These are phyloP conservation scores for Apamea epomidion DNA, from an alignment of 2,888 invertebrate genomes.

Conservation along the genomic window DNA sequence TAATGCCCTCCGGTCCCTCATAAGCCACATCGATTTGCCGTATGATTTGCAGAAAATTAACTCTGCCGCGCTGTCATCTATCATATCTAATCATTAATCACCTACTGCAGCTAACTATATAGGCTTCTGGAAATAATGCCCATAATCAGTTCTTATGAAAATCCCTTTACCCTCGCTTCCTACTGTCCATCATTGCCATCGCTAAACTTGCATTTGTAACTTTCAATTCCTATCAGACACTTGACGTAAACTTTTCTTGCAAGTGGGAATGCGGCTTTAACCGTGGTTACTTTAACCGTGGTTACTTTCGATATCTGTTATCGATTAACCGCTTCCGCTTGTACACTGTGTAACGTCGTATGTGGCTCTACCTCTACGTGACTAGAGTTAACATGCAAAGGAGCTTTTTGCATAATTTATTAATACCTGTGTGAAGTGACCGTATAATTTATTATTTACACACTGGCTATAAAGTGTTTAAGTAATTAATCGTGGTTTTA, in stretches of 20 bases:
- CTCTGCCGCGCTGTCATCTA: not conserved
- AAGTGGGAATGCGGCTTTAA: not conserved
- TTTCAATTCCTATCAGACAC: not conserved
- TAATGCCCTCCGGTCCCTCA: not conserved
- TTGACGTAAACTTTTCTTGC: not conserved
- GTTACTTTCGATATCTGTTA: constrained; percentile 30
- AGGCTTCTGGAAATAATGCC: not conserved
- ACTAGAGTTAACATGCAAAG: constrained; percentile 68
- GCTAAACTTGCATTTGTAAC: not conserved
- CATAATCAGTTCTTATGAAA: not conserved
- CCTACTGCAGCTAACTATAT: too few species aligned
- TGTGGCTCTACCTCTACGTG: constrained; percentile 68
- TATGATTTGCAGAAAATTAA: not conserved
- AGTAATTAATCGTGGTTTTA: constrained; percentile 46
- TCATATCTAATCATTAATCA: not conserved
- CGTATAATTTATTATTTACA: constrained; percentile 64
- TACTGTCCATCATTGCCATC: not conserved
- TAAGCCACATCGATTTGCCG: not conserved
- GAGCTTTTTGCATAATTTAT: constrained; percentile 73
- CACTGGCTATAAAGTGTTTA: constrained; percentile 44
- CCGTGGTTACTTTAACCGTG: constrained; percentile 2
- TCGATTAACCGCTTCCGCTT: constrained; percentile 64
- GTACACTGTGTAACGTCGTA: constrained; percentile 51
- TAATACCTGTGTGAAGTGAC: constrained; percentile 73
- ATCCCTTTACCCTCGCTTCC: not conserved